phyloP scores from a whole-genome alignment of 2,113 vertebrate species.

The Plecotus auritus region DNA sequence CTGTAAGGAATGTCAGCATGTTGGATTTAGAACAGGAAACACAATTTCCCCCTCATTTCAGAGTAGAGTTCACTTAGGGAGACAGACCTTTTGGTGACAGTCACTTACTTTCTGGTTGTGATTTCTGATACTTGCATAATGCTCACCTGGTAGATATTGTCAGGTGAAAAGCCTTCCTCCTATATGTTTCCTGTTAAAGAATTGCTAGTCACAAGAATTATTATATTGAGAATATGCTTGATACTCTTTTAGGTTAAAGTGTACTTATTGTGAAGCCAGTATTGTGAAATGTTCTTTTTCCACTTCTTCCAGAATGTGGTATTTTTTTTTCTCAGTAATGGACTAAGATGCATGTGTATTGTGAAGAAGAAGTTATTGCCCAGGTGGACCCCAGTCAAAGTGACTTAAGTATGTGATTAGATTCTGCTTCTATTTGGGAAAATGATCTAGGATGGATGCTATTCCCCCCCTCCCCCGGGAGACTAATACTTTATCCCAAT shows the following conservation, averaged over 20 bases:
- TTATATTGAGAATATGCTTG: slow-evolving; percentile 31
- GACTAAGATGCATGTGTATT: background rate
- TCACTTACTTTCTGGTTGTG: slow-evolving; percentile 50
- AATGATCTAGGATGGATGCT: background rate
- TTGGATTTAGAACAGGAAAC: slow-evolving; percentile 37
- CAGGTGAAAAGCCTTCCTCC: slow-evolving; percentile 64
- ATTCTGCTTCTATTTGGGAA: background rate
- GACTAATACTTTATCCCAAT: background rate
- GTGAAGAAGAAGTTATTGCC: background rate
- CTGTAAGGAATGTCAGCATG: background rate
- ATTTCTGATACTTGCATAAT: slow-evolving; percentile 53
- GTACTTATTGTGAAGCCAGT: background rate
- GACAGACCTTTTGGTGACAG: slow-evolving; percentile 44
- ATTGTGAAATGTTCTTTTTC: slow-evolving; percentile 10
- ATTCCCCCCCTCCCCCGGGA: background rate
- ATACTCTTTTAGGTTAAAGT: background rate
- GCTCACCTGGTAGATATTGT: slow-evolving; percentile 34
- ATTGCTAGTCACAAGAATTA: slow-evolving; percentile 21
- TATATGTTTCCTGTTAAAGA: slow-evolving; percentile 26
- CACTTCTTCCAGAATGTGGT: background rate
- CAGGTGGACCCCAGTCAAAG: slow-evolving; percentile 36
- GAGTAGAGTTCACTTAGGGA: slow-evolving; percentile 59
- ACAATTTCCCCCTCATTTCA: slow-evolving; percentile 25
- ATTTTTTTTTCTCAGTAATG: background rate
- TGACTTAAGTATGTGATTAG: background rate